Base-by-base conservation (phyloP, 1,140 invertebrate species). In the Zaprionus camerounensis region DNA sequence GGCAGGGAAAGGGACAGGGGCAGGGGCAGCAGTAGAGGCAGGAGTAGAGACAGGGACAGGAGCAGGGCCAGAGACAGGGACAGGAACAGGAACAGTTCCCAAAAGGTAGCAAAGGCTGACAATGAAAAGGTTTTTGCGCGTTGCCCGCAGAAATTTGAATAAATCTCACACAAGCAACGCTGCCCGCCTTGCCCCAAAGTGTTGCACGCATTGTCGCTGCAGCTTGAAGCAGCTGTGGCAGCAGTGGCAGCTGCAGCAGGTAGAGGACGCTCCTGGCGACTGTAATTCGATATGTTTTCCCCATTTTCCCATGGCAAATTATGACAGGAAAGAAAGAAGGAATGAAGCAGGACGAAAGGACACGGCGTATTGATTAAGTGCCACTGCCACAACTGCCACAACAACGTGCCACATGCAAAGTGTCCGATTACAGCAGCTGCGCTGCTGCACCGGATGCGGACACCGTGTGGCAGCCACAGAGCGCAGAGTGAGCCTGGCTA, bases 71-170 rank as follows among this genome's bases (percentile, higher is more conserved):
- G 6, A 7, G 26, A 6, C 26, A 6, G 15, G 6, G 6, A 7
- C 28, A 28, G 28, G 2, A 9, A 0, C 31, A 31, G 31, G 0
- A 11, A 31, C 31, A 31, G 2, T 0, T 2, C 2, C 9, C 28
- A 31, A 57, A 41, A 44, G 34, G 58, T 20, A 26, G 26, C 9
- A 34, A 41, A 26, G 34, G 17, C 2, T 53, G 36, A 38, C 20
- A 12, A 61, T 28, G 26, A n/a, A 15, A 56, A 71, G 38, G 36
- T 64, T 46, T 46, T 31, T 28, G 49, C 59, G 56, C 59, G 24
- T 41, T 9, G 61, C 70, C 83, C 84, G 83, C 84, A 87, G 84
- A 88, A 88, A 87, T 88, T 88, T 75, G 84, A 81, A 83, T 85
- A 73, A 87, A 88, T 90, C 81, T 78, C 61, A 73, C 53, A 28